Conservation (phyloP, 2,797 vertebrate species). For the Malacoctenus gilli region DNA sequence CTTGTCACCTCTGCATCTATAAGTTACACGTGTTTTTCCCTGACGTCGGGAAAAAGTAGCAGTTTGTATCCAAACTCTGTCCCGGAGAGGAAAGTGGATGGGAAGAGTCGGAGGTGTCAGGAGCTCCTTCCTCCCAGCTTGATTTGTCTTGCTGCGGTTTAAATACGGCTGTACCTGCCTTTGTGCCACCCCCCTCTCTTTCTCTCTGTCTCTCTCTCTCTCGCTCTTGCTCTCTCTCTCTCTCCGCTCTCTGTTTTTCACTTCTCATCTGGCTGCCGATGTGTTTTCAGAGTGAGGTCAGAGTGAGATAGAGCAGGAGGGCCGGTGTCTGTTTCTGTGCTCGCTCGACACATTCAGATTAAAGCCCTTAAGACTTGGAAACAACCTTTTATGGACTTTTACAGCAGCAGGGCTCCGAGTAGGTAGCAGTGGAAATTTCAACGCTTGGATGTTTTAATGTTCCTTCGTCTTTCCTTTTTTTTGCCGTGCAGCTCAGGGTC, state of each 20-base stretch:
- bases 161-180: slow-evolving; percentile 34
- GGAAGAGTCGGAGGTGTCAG: too few relatives aligned
- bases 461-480: too few relatives aligned
- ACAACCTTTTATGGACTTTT: slow-evolving; percentile 79
- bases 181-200: slow-evolving; percentile 30
- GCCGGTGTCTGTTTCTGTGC: slow-evolving; percentile 72
- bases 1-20: too few relatives aligned
- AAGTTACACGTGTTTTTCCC: too few relatives aligned
- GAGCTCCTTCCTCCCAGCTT: slow-evolving; percentile 32
- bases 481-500: slow-evolving; percentile 41
- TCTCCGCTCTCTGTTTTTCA: slow-evolving; percentile 47
- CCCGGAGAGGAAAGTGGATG: too few relatives aligned
- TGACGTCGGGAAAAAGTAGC: too few relatives aligned
- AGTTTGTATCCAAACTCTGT: too few relatives aligned
- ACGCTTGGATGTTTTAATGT: background rate
- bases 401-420: slow-evolving; percentile 65
- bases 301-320: slow-evolving; percentile 76
- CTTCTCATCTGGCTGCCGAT: slow-evolving; percentile 64
- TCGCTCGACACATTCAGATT: slow-evolving; percentile 73
- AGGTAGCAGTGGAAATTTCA: slow-evolving; percentile 71
- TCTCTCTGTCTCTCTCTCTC: background rate
- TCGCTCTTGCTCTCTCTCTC: slow-evolving; percentile 17
- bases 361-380: slow-evolving; percentile 72
- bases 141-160: slow-evolving; percentile 36
- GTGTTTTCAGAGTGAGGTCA: slow-evolving; percentile 79